These are phyloP conservation scores for Drosophila parabipectinata DNA, from an alignment of 1,140 invertebrate species.

Conservation along the genomic window DNA sequence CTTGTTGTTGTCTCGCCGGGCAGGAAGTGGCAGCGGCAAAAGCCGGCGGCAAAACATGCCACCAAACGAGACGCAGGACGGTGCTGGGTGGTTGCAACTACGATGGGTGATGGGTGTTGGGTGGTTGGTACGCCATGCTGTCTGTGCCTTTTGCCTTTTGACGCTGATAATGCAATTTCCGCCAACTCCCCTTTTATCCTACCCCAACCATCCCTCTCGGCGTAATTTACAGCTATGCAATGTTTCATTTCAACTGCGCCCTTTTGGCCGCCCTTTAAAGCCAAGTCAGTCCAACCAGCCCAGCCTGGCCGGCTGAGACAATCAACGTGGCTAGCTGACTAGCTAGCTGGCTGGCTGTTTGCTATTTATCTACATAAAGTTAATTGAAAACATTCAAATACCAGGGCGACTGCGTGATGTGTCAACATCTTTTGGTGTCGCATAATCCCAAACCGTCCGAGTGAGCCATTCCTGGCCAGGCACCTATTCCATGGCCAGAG, in stretches of 20 bases:
- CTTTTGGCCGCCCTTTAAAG: conserved; percentile 46
- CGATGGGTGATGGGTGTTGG: not conserved
- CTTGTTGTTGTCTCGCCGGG: conserved; percentile 47
- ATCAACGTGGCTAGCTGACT: conserved; percentile 9
- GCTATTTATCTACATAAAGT: conserved; percentile 80
- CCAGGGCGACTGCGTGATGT: conserved; percentile 63
- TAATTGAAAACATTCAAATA: conserved; percentile 80
- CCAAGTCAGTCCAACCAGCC: conserved; percentile 12
- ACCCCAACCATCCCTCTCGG: conserved; percentile 7
- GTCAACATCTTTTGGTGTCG: conserved; percentile 73
- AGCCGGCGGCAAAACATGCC: conserved; percentile 66
- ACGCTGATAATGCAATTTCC: conserved; percentile 82
- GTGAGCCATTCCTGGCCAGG: conserved; percentile 4
- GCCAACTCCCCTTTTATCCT: conserved; percentile 23
- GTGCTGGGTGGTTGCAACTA: no score
- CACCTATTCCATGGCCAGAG: conserved; percentile 5
- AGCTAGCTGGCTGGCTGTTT: conserved; percentile 32
- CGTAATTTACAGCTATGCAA: conserved; percentile 79
- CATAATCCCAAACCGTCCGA: conserved; percentile 48
- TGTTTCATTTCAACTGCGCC: conserved; percentile 71
- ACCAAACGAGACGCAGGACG: conserved; percentile 18
- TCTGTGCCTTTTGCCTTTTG: conserved; percentile 61
- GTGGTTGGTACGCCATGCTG: not conserved
- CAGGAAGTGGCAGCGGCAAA: conserved; percentile 68
- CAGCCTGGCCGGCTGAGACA: conserved; percentile 21